Base-by-base conservation (phyloP, 2,888 invertebrate species). In the Limnephilus marmoratus region DNA sequence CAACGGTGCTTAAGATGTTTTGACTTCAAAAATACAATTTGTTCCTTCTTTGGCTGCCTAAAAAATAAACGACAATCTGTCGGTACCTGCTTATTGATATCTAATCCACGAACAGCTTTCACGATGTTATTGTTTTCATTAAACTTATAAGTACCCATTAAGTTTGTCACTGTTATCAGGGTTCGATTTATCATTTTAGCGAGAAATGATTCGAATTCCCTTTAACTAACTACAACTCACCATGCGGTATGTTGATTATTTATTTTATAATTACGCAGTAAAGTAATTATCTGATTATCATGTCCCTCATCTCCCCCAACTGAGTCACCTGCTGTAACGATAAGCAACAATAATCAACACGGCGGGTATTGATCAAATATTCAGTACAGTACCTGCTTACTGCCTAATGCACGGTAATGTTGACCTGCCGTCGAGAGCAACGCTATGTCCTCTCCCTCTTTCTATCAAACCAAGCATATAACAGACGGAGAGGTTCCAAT, bases 311-410 rank as follows among this genome's bases (percentile, higher is more conserved):
- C n/a, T 86, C 86, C 86, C 86, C 86, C 13, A 29, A 29, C 15
- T 45, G 86, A 86, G 86, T 86, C 86, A 86, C 86, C 86, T 86
- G 86, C 86, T 49, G 45, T 86, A 85, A 45, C 45, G 86, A 86
- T 86, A 86, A 86, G 86, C 86, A n/a, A 86, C 45, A 45, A 45
- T 45, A 86, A 86, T 45, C 45, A 68, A 45, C n/a, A 49, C 45
- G 86, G 86, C 13, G 86, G 3, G 15, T 86, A 86, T 86, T 29
- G 86, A 86, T 86, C 86, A 86, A 86, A 86, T 86, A 86, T 86
- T 86, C 86, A 45, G 45, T 29, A 12, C 86, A 85, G 85, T 41
- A 85, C 85, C 37, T 37, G 37, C 37, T 3, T 37, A 31, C 24
- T 24, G 68, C 68, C 68, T 68, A 68, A 68, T 24, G 68, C 68